Evolutionary conservation across 1,140 invertebrate genomes (phyloP).

Genomic region (Stegodyphus mimosarum): DNA sequence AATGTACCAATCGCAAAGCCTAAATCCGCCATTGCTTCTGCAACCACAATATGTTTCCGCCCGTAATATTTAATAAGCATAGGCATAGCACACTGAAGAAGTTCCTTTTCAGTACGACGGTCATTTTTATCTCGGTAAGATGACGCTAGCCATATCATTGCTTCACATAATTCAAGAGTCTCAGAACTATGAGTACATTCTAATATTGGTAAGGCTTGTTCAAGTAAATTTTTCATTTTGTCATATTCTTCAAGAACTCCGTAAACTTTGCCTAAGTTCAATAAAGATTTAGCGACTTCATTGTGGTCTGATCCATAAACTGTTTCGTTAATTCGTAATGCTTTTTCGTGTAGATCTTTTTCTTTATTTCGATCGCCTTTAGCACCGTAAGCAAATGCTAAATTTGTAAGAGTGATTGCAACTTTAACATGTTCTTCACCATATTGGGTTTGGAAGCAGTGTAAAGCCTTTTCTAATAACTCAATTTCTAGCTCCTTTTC

Average conservation of each 20-base stretch:
- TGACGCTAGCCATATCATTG: conserved; percentile 10
- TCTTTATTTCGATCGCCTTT: conserved; percentile 14
- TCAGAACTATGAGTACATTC: conserved; percentile 4
- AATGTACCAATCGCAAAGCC: conserved; percentile 36
- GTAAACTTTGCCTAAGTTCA: conserved; percentile 21
- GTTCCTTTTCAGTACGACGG: conserved; percentile 6
- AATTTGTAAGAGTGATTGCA: conserved; percentile 21
- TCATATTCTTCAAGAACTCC: conserved; percentile 1
- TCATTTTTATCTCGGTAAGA: conserved; percentile 33
- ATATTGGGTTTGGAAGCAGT: conserved; percentile 17
- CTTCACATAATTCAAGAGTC: conserved; percentile 28
- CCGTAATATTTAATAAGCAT: conserved; percentile 25
- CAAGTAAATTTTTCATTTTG: conserved; percentile 21
- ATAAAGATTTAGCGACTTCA: conserved; percentile 27
- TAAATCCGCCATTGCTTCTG: conserved; percentile 7
- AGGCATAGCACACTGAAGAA: conserved; percentile 14
- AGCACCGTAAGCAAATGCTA: conserved; percentile 28
- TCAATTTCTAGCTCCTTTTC: conserved; percentile 21
- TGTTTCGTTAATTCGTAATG: conserved; percentile 13
- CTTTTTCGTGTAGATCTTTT: conserved; percentile 17
- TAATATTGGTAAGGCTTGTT: conserved; percentile 20
- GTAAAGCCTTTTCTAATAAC: conserved; percentile 18
- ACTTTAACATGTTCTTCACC: conserved; percentile 45
- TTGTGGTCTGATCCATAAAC: conserved; percentile 26
- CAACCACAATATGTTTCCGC: conserved; percentile 20